Evolutionary conservation across 2,797 vertebrate genomes (phyloP).

Genomic region (Todus mexicanus): DNA sequence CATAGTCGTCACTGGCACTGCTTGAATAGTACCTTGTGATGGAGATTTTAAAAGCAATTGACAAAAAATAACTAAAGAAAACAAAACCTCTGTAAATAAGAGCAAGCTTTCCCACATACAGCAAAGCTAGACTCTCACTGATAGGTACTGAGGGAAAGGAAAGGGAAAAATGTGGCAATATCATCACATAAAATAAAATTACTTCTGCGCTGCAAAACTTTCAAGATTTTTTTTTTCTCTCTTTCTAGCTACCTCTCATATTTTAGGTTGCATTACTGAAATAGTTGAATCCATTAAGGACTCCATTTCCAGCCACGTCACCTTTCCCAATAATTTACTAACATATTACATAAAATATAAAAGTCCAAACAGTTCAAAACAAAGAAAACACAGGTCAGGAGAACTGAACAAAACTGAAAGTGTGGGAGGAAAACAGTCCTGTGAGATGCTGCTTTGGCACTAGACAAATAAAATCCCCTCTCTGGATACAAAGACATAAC

Average conservation of each 20-base stretch:
- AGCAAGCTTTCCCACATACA: not conserved
- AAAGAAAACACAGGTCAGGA: constrained; percentile 19
- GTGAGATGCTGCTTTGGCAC: not conserved
- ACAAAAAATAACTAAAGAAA: not conserved
- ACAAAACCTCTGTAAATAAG: not conserved
- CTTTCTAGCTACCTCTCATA: not conserved
- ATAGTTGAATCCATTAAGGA: not conserved
- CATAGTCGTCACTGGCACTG: not conserved
- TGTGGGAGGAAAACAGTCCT: not conserved
- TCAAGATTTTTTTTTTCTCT: not conserved
- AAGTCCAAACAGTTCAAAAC: constrained; percentile 10
- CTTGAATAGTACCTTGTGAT: not conserved
- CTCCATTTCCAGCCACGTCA: not conserved
- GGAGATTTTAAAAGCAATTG: constrained; percentile 4
- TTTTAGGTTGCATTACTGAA: not conserved
- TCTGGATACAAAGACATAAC: constrained; percentile 10
- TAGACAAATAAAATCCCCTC: constrained; percentile 16
- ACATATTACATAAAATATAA: not conserved
- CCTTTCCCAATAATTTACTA: not conserved
- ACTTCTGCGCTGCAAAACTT: not conserved
- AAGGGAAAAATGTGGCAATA: not conserved
- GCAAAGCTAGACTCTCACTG: not conserved
- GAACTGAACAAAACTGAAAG: not conserved
- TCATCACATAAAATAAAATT: constrained; percentile 19
- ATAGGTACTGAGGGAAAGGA: not conserved